Evolutionary conservation across 1,140 invertebrate species (phyloP), one percentile per base, ranked within the genome.

Genomic region (Venturia canescens): DNA sequence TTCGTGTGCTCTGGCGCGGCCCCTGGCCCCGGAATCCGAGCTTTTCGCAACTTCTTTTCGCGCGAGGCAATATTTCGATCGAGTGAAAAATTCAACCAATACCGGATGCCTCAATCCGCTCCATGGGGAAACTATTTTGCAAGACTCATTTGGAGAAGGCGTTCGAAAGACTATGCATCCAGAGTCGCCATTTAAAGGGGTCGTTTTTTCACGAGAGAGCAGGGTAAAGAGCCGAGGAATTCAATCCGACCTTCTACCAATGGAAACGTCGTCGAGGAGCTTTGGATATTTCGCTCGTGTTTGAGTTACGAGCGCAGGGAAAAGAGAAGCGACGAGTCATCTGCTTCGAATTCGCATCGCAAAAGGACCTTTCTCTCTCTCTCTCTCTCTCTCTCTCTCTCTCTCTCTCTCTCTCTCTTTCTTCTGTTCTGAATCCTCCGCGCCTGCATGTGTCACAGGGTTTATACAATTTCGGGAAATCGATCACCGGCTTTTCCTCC

Each of bases 381-480:
- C 50, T n/a, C 50, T 3, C 57, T n/a, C n/a, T n/a, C 21, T 21
- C 21, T 21, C 18, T 60, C 57, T n/a, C 16, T 60, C n/a, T 60
- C 18, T 60, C 57, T 60, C 57, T 63, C 76, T 53, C 78, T 63
- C 26, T 60, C 60, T 57, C 83, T 77, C 72, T 63, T 53, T 44
- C 50, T 67, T 23, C 83, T 34, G 31, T 7, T 34, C 7, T 34
- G 31, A 7, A 34, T 34, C 7, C 31, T 34, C 31, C 7, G 31
- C 7, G 3, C 31, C 31, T n/a, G n/a, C 38, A 44, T 50, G 48
- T 50, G 48, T 11, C 13, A 11, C 1, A 50, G 4, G 48, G 81
- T 83, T 87, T 90, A 90, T 90, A 89, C 88, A 87, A 90, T 90
- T 89, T 87, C 84, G 85, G 82, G 57, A 23, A 86, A 89, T 89